Evolutionary conservation across 1,140 invertebrate genomes (phyloP), one percentile per base, ranked within the genome.

Genomic region (Gerris buenoi): DNA sequence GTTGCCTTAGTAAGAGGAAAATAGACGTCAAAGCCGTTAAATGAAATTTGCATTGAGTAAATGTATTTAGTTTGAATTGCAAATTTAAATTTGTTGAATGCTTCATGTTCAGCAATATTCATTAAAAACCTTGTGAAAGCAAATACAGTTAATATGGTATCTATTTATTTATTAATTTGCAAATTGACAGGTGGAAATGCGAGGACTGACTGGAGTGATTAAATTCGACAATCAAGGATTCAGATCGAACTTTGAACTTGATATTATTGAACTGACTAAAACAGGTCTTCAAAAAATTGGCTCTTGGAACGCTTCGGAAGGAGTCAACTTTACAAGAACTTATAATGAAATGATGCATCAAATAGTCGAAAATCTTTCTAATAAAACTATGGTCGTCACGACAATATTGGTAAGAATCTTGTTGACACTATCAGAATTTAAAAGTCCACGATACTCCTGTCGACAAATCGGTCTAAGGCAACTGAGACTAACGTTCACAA

Each of bases 161-260:
- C 33, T 46, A 46, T 46, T 46, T 46, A 10, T 10, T 46, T 46
- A 46, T 46, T 46, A 46, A 10, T 46, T 46, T 46, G n/a, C n/a
- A n/a, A n/a, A n/a, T n/a, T n/a, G n/a, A 25, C 74, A 94, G 92
- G 88, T 93, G 13, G 90, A 93, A 77, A 91, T 95, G 81, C 85
- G 87, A 70, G 95, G 95, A 1, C 78, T 97, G 70, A 96, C 93
- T 1, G 93, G 94, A 46, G 86, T 89, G 18, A 93, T 97, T 69
- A 92, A 93, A 76, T 97, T 97, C 76, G 92, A 96, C 79, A 89
- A 94, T 75, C 87, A 93, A 79, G 93, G 94, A 29, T 94, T 93
- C 76, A 81, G 95, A 67, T 89, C 89, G 1, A 90, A 96, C 77
- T 95, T 96, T 74, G 85, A 88, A 69, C 79, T 97, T 58, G 91